phyloP scores from a whole-genome alignment of 2,888 invertebrate species.

The Coronaproctus castanopsis region DNA sequence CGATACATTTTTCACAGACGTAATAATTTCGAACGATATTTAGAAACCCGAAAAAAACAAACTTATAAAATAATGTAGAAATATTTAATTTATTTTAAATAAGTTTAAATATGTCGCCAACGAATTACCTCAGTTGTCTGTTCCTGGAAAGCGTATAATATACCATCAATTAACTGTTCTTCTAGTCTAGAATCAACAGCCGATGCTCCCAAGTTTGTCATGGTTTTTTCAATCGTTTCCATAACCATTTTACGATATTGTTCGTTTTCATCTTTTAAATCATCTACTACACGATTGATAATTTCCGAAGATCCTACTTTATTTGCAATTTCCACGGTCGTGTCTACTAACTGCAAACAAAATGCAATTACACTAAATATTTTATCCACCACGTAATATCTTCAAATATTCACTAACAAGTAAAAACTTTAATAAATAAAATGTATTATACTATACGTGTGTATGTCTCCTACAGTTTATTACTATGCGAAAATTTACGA shows the following conservation, averaged over 20 bases:
- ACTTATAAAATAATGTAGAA: too few relatives aligned
- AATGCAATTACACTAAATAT: conserved; percentile 4
- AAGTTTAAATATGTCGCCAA: too few relatives aligned
- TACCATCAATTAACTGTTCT: conserved; percentile 97
- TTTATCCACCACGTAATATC: too few relatives aligned
- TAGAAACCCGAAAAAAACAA: too few relatives aligned
- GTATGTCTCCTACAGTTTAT: too few relatives aligned
- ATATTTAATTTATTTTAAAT: too few relatives aligned
- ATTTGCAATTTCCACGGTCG: conserved; percentile 98
- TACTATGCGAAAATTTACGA: too few relatives aligned
- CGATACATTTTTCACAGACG: too few relatives aligned
- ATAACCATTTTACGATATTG: conserved; percentile 99
- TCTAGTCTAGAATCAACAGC: conserved; percentile 95
- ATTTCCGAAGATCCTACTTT: conserved; percentile 99
- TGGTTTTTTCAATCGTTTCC: conserved; percentile 98
- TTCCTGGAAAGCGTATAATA: conserved; percentile 98
- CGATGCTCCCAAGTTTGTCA: conserved; percentile 90
- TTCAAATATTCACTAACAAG: too few relatives aligned
- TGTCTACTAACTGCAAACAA: conserved; percentile 61
- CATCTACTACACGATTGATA: conserved; percentile 93
- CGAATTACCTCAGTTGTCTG: conserved; percentile 98
- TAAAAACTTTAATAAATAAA: too few relatives aligned
- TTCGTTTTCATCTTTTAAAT: conserved; percentile 97
- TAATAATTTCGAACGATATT: too few relatives aligned
- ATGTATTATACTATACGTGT: too few relatives aligned